Conservation (phyloP, 35 echinoderm and acorn worm species). For the Eucidaris tribuloides region DNA sequence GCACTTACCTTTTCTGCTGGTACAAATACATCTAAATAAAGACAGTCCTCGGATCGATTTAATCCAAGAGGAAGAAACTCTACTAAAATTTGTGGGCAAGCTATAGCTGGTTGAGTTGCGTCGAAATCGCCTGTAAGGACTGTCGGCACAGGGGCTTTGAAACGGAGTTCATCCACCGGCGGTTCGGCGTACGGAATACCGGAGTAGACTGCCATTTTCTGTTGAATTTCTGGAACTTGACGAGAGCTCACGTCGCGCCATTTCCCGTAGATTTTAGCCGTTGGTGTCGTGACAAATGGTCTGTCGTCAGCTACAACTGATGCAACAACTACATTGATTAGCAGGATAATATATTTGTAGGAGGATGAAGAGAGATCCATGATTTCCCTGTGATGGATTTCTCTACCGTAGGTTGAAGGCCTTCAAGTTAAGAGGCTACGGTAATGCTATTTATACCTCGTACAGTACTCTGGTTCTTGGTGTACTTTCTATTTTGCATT, state of each 20-base stretch:
- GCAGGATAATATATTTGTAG: too few relatives aligned
- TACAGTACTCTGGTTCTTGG: too few relatives aligned
- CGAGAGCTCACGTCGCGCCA: neutral
- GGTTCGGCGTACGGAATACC: slow-evolving; percentile 77
- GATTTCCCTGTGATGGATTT: too few relatives aligned
- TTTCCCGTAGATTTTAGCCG: neutral
- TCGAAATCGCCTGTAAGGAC: slow-evolving; percentile 20
- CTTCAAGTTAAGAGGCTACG: too few relatives aligned
- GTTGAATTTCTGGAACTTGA: slow-evolving; percentile 18
- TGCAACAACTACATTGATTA: too few relatives aligned
- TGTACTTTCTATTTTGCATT: too few relatives aligned
- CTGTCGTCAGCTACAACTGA: neutral
- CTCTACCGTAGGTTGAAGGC: too few relatives aligned
- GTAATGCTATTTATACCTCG: too few relatives aligned
- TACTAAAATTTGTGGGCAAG: neutral
- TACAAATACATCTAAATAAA: slow-evolving; percentile 14
- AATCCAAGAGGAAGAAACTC: neutral
- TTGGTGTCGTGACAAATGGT: neutral
- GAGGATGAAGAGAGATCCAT: too few relatives aligned
- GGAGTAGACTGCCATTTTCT: slow-evolving; percentile 55
- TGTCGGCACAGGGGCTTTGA: slow-evolving; percentile 28
- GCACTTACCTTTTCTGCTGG: neutral
- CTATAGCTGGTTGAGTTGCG: slow-evolving; percentile 12
- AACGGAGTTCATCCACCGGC: slow-evolving; percentile 59
- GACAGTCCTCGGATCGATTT: neutral